Base-by-base conservation (phyloP, 2,113 vertebrate species). In the Crotalus viridis region DNA sequence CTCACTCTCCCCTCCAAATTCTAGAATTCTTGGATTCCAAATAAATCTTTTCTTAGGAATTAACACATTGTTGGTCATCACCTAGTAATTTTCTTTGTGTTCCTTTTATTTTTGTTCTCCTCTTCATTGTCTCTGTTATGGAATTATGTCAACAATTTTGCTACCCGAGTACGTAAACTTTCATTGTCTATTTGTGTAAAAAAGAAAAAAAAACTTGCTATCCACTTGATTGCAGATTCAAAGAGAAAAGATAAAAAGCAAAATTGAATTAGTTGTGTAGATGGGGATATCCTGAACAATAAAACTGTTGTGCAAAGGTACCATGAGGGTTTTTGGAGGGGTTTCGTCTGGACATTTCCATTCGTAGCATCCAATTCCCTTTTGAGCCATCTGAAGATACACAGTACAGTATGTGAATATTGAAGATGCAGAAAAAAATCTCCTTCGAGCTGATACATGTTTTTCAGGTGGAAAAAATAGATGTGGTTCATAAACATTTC, bases 161-260 rank as follows among this genome's bases (percentile, higher is more conserved):
- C 19, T 85, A 48, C 1, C 22, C 1, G 7, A 39, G 15, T 85
- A 21, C 33, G 1, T 56, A 28, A 55, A 33, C 17, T 54, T 5
- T 51, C 24, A 26, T 28, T 33, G n/a, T 39, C 54, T 56, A 33
- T 39, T 88, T 56, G 28, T 33, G 33, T 88, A 88, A 56, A 54
- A 9, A 81, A 17, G 2, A 81, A 26, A n/a, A 9, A 4, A 6
- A 19, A 39, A 61, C 24, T 88, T 33, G 7, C 33, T 56, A 56
- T 4, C 33, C 94, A 93, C 8, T 0, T 89, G 94, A 90, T 94
- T 94, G 93, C 93, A 90, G 94, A 94, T 19, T 92, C 89, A 10
- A 93, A 93, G 26, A 3, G 89, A 52, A 69, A 95, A 69, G 89
- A 33, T 22, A 13, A 89, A 8, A 10, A 0, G 1, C 1, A 0